Conservation (phyloP, 2,797 vertebrate species). For the Catamblyrhynchus diadema region DNA sequence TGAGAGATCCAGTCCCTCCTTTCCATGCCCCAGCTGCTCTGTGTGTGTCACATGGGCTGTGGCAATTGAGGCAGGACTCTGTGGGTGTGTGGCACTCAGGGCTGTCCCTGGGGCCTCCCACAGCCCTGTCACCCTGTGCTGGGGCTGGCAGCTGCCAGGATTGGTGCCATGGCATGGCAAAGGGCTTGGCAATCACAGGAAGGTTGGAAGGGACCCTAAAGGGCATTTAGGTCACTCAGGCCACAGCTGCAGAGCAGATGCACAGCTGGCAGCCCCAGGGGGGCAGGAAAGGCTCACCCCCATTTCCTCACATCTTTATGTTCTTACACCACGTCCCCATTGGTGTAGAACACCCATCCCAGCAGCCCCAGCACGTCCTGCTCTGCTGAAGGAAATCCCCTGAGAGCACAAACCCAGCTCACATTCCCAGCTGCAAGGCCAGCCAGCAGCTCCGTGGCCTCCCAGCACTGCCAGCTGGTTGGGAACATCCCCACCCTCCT, state of each 20-base stretch:
- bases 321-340: neutral
- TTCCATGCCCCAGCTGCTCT: neutral
- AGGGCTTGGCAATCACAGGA: neutral
- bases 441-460: neutral
- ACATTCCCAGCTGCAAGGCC: no score
- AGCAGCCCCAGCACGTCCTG: neutral
- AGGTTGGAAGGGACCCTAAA: neutral
- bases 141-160: neutral
- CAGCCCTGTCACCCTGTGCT: neutral
- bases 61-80: neutral
- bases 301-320: neutral
- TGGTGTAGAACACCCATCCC: neutral
- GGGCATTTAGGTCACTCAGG: neutral
- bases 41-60: neutral
- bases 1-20: neutral
- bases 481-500: neutral
- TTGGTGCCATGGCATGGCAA: fast-evolving
- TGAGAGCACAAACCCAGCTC: neutral
- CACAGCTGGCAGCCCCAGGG: neutral
- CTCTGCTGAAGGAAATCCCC: neutral
- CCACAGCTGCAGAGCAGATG: neutral
- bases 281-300: neutral
- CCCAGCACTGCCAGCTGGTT: neutral
- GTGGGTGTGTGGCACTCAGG: neutral
- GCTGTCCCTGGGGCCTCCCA: neutral